Percentiles rank a stretch among this genome's conserved stretches.
Evolutionary conservation across 2,797 vertebrate species (phyloP).

Genomic region (Distichodus sexfasciatus): DNA sequence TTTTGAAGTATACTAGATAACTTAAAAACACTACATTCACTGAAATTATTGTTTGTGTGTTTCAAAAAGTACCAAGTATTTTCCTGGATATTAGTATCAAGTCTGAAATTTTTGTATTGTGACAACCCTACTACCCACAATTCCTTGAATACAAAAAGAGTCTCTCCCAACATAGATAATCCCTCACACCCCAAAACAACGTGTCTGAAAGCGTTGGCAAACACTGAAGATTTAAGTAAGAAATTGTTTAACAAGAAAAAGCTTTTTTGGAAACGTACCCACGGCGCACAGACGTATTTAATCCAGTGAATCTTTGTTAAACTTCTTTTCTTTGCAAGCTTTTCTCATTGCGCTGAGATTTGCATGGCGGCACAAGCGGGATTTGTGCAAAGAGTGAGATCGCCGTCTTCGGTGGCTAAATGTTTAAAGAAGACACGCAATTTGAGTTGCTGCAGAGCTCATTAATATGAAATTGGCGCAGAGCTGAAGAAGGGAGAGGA

Average conservation of each 20-base stretch:
- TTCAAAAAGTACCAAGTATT: no score
- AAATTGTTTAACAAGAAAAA: constrained; percentile 24
- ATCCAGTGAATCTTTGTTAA: constrained; percentile 50
- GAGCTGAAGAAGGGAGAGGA: constrained; percentile 45
- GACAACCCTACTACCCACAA: no score
- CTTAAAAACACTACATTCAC: no score
- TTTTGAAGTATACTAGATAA: no score
- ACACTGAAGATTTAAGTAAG: not conserved
- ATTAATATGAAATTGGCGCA: constrained; percentile 80
- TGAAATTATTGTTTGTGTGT: no score
- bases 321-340: constrained; percentile 66
- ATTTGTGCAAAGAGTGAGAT: constrained; percentile 77
- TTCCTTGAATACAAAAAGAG: no score
- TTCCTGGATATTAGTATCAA: no score
- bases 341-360: constrained; percentile 64
- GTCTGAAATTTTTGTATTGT: no score
- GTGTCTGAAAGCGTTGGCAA: not conserved
- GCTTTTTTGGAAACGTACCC: constrained; percentile 17
- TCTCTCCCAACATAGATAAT: no score
- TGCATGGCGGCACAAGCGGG: constrained; percentile 73
- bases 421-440: constrained; percentile 78
- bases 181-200: not conserved
- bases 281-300: constrained; percentile 13
- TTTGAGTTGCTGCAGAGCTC: constrained; percentile 77
- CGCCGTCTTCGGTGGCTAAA: constrained; percentile 74